Conservation (phyloP, 2,888 invertebrate species). For the Eilema griseolum region DNA sequence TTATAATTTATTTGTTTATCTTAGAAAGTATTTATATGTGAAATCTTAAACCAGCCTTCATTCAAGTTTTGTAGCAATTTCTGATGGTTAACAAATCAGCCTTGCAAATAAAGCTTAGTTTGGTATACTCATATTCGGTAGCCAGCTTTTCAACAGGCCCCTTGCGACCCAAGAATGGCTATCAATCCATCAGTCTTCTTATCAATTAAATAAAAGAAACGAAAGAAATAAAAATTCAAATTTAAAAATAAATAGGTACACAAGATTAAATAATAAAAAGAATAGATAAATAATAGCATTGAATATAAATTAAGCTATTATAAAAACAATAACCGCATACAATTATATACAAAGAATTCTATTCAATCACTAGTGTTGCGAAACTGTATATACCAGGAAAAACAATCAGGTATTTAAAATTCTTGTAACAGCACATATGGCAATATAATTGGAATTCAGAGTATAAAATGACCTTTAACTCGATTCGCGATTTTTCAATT, state of each 20-base stretch:
- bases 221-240: background rate
- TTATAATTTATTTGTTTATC: background rate
- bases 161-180: background rate
- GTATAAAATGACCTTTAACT: constrained; percentile 60
- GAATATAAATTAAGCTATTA: constrained; percentile 10
- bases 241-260: background rate
- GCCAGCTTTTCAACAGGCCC: too few relatives aligned
- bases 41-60: too few relatives aligned
- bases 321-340: background rate
- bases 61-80: too few relatives aligned
- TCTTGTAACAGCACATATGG: constrained; percentile 37
- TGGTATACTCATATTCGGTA: too few relatives aligned
- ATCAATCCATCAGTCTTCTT: background rate
- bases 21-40: background rate
- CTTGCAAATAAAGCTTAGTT: too few relatives aligned
- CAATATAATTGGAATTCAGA: constrained; percentile 49
- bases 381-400: constrained; percentile 40
- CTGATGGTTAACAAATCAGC: too few relatives aligned
- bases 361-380: constrained; percentile 25
- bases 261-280: too few relatives aligned
- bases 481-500: constrained; percentile 45
- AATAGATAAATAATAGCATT: background rate
- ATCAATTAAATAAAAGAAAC: background rate
- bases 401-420: constrained; percentile 44
- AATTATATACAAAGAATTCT: constrained; percentile 11